These are phyloP conservation scores for Dilophus febrilis DNA, from an alignment of 2,888 invertebrate species.

Conservation along the genomic window DNA sequence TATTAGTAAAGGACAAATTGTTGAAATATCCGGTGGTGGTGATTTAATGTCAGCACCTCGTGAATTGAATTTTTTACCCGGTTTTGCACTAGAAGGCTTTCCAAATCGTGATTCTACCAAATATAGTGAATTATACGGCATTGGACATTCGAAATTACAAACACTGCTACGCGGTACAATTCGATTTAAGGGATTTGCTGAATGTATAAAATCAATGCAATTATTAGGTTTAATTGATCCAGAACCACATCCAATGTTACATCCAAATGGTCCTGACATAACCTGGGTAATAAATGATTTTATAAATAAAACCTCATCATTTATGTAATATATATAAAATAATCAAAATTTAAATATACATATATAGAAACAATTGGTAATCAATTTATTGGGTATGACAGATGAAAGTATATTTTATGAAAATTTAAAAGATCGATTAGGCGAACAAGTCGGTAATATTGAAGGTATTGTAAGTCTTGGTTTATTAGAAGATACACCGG, in stretches of 20 bases:
- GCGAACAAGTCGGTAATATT: conserved; percentile 55
- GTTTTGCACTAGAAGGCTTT: conserved; percentile 90
- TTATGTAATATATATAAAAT: conserved; percentile 2
- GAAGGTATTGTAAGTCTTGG: conserved; percentile 75
- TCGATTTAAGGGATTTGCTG: conserved; percentile 78
- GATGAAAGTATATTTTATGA: conserved; percentile 82
- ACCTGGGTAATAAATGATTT: conserved; percentile 61
- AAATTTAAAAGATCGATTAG: conserved; percentile 69
- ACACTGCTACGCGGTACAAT: conserved; percentile 89
- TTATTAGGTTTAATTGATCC: conserved; percentile 75
- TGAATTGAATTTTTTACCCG: conserved; percentile 79
- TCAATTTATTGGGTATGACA: conserved; percentile 66
- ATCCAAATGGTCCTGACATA: conserved; percentile 86
- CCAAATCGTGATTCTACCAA: conserved; percentile 91
- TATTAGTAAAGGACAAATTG: conserved; percentile 61
- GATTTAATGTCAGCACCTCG: conserved; percentile 69
- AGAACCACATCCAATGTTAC: conserved; percentile 74
- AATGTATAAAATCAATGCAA: conserved; percentile 75
- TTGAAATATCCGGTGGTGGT: conserved; percentile 79
- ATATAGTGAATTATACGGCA: conserved; percentile 75
- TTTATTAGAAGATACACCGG: conserved; percentile 61
- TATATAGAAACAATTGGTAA: conserved; percentile 62
- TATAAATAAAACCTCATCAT: not conserved
- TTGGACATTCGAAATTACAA: conserved; percentile 53
- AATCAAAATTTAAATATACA: not conserved